phyloP scores from a whole-genome alignment of 2,113 vertebrate genomes.

The Dasyurus viverrinus region DNA sequence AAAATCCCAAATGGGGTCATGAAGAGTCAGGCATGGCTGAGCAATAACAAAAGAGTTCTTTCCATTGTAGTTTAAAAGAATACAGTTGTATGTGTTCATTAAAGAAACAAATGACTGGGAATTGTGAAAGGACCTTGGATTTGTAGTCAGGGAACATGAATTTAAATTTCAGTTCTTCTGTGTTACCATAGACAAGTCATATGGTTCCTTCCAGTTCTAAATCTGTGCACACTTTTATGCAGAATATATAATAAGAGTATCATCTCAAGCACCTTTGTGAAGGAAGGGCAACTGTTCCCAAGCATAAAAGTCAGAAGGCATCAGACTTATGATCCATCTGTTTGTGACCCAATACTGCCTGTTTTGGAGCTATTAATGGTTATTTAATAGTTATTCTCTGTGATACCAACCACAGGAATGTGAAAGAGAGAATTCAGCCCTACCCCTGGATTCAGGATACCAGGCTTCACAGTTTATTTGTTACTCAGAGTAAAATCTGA shows the following conservation, averaged over 20 bases:
- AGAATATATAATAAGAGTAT: neutral
- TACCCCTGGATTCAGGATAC: neutral
- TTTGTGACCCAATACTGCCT: neutral
- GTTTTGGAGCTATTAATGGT: neutral
- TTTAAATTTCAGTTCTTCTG: neutral
- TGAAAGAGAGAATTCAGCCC: neutral
- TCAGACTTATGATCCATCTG: neutral
- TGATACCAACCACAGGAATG: neutral
- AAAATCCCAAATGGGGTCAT: neutral
- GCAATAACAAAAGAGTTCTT: neutral
- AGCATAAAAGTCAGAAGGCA: neutral
- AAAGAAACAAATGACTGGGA: neutral
- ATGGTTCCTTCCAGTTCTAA: neutral
- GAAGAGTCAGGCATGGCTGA: neutral
- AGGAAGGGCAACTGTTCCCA: neutral
- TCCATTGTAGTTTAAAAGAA: neutral
- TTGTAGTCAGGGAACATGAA: neutral
- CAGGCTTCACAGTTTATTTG: neutral
- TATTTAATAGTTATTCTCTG: neutral
- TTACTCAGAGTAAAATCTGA: neutral
- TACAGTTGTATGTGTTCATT: neutral
- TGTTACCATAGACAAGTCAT: neutral
- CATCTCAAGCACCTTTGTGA: neutral
- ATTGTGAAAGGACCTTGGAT: neutral
- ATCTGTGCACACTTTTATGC: neutral